These are phyloP conservation scores for Pavo muticus DNA, from an alignment of 2,113 vertebrate genomes.

Conservation along the genomic window DNA sequence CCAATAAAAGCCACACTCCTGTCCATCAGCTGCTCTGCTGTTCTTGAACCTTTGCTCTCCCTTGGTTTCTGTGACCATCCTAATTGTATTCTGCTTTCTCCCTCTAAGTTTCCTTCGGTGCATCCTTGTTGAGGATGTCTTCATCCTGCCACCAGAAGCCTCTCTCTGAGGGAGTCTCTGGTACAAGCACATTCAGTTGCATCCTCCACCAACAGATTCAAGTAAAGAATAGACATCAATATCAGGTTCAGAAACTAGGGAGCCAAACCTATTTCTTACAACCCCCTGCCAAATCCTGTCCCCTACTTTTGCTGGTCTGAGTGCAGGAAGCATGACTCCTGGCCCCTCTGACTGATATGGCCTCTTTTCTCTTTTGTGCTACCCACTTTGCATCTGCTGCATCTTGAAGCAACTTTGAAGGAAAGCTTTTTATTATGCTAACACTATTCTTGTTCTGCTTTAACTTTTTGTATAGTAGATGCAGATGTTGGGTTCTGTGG, in stretches of 20 bases:
- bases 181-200: background rate
- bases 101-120: background rate
- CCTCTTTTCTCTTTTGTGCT: background rate
- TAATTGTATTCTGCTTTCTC: background rate
- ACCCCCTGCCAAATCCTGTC: background rate
- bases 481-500: background rate
- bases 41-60: background rate
- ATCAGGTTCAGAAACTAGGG: too few relatives aligned
- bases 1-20: background rate
- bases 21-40: background rate
- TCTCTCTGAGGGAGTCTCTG: background rate
- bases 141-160: background rate
- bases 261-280: background rate
- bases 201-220: background rate
- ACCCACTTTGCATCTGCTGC: background rate
- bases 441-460: background rate
- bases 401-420: background rate
- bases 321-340: background rate
- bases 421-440: background rate
- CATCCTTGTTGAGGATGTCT: background rate
- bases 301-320: background rate
- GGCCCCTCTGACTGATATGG: background rate
- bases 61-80: background rate
- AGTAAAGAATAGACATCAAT: background rate
- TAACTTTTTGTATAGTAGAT: background rate